These are phyloP conservation scores for Amiota minor DNA, from an alignment of 2,888 invertebrate genomes.

Conservation along the genomic window DNA sequence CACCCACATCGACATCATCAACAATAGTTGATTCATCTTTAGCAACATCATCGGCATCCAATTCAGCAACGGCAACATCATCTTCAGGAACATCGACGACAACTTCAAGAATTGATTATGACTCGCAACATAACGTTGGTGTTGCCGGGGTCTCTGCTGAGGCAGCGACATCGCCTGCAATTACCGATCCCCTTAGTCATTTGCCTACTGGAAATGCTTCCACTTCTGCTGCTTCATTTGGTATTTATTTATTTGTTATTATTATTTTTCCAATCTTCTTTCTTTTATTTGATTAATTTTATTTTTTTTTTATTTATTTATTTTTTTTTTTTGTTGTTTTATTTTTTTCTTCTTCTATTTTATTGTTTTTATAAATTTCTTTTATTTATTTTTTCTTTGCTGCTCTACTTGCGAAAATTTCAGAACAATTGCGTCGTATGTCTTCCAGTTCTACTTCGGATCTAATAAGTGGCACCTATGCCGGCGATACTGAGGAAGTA, in stretches of 20 bases:
- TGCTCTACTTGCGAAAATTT: conserved; percentile 25
- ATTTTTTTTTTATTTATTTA: conserved; percentile 13
- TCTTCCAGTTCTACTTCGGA: conserved; percentile 63
- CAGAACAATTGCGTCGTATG: conserved; percentile 74
- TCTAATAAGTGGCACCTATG: conserved; percentile 43
- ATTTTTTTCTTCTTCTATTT: conserved; percentile 33
- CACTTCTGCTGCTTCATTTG: conserved; percentile 49
- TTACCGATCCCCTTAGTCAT: conserved; percentile 65
- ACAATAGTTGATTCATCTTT: conserved; percentile 22
- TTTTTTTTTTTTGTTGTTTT: conserved; percentile 36
- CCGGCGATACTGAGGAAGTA: conserved; percentile 71
- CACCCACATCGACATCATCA: conserved; percentile 24
- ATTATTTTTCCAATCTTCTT: not conserved
- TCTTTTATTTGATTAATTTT: conserved; percentile 31
- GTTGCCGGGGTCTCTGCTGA: conserved; percentile 49
- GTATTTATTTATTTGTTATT: conserved; percentile 59
- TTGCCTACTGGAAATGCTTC: conserved; percentile 67
- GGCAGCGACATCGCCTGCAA: conserved; percentile 41
- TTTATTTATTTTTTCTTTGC: conserved; percentile 29
- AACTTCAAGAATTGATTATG: conserved; percentile 22
- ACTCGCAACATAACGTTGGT: not conserved
- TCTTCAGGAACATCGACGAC: not conserved
- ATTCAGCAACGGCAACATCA: conserved; percentile 40
- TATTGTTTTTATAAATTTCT: conserved; percentile 34
- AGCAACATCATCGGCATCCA: conserved; percentile 39